phyloP scores from a whole-genome alignment of 1,140 invertebrate species.

The Telenomus remus region DNA sequence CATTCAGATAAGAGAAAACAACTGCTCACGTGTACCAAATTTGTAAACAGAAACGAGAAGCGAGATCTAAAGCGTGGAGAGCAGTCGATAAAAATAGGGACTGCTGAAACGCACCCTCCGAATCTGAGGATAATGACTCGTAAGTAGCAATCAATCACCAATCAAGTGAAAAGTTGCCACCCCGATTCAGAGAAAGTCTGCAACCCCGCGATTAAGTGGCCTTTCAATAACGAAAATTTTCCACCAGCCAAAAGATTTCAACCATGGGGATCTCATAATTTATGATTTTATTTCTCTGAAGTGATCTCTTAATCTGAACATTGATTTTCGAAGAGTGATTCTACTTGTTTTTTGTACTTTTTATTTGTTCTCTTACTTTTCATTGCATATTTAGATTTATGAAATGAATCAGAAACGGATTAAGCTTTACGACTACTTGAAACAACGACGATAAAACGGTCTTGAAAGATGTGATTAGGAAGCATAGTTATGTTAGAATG shows the following conservation, averaged over 20 bases:
- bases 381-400: conserved; percentile 1
- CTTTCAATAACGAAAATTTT: conserved; percentile 9
- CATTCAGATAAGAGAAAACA: no score
- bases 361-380: not conserved
- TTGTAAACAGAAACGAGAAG: no score
- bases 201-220: not conserved
- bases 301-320: no score
- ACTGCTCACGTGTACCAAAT: no score
- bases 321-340: no score
- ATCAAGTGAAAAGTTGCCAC: conserved; percentile 1
- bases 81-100: not conserved
- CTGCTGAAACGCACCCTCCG: not conserved
- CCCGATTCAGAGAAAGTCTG: not conserved
- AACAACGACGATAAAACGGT: conserved; percentile 7
- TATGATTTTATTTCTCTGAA: no score
- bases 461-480: no score
- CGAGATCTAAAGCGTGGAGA: no score
- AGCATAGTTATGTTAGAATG: no score
- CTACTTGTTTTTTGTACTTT: not conserved
- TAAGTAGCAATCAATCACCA: conserved; percentile 16
- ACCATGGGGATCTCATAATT: no score
- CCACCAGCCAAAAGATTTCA: not conserved
- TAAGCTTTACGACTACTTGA: conserved; percentile 11
- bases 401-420: conserved; percentile 24
- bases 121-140: conserved; percentile 13